Evolutionary conservation across 2,113 vertebrate species (phyloP), one percentile per base, ranked within the genome.

Genomic region (Dipodomys merriami): DNA sequence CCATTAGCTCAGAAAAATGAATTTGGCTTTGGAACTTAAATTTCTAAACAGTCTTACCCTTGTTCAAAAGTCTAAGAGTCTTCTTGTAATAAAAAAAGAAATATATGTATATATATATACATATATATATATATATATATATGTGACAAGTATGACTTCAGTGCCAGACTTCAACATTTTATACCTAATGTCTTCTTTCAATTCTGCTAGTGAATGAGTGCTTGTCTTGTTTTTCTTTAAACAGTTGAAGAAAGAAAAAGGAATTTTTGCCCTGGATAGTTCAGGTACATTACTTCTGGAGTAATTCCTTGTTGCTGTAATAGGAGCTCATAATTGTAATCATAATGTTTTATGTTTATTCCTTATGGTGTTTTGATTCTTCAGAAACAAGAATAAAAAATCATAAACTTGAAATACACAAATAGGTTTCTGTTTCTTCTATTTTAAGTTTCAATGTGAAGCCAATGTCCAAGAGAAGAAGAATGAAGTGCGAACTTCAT

Each of bases 21-120:
- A 94, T 90, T 95, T 96, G 80, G 57, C 93, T 95, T 87, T 29
- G 57, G 29, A 89, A 93, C 53, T 81, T 90, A 77, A 44, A 19
- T 83, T 95, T 83, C 87, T 74, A 84, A 96, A 94, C 73, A 96
- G 60, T 94, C 33, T 68, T 89, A 27, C 25, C 46, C 68, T 96
- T 98, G 62, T 85, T 94, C 77, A 91, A 73, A 78, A 64, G 86
- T 62, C 69, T 69, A 83, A 72, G 69, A 91, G 7, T 76, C 81
- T 27, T 93, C 64, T 83, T 62, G 90, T 95, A 83, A 46, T 90
- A 93, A 94, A 96, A 93, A 39, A 39, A 39, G 39, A 39, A 39
- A 39, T 39, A 39, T 39, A 39, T 60, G 16, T 60, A 60, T 60
- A 60, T 60, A 60, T 18, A 60, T 60, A 60, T 60, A 60, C 9